Percentiles rank a stretch among this genome's conserved stretches.
phyloP scores from a whole-genome alignment of 2,797 vertebrate species.

The Argyrosomus regius region DNA sequence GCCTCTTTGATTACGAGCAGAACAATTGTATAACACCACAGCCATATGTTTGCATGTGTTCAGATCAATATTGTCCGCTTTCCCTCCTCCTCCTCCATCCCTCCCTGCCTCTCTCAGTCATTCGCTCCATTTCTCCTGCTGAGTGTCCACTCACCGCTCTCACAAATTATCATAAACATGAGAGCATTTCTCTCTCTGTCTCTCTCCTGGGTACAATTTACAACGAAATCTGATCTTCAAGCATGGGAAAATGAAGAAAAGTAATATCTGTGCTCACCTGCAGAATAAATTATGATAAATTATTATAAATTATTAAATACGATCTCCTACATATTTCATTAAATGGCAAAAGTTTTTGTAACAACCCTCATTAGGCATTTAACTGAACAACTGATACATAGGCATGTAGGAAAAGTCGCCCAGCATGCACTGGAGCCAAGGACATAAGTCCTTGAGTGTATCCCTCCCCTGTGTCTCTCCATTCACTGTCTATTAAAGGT shows the following conservation, averaged over 20 bases:
- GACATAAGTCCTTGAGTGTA: background rate
- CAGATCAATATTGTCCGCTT: constrained; percentile 57
- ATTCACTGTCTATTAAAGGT: background rate
- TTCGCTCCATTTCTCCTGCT: background rate
- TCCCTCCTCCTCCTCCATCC: constrained; percentile 41
- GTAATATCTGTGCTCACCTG: background rate
- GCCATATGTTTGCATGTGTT: constrained; percentile 61
- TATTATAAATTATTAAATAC: background rate
- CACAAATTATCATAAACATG: constrained; percentile 3
- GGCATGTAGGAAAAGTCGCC: background rate
- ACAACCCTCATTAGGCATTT: background rate
- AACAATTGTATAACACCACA: constrained; percentile 69
- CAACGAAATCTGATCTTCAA: background rate
- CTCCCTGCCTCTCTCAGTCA: constrained; percentile 25
- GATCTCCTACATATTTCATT: background rate
- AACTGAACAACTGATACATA: background rate
- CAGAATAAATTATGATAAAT: background rate
- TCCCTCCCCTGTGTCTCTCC: background rate
- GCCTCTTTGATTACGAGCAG: constrained; percentile 17
- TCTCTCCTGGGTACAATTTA: background rate
- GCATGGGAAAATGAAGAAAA: background rate
- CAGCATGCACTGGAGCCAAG: background rate
- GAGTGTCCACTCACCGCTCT: constrained; percentile 13
- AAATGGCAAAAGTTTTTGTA: background rate
- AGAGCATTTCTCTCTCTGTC: constrained; percentile 20